phyloP scores from a whole-genome alignment of 2,797 vertebrate species.

The Anguilla megastoma region DNA sequence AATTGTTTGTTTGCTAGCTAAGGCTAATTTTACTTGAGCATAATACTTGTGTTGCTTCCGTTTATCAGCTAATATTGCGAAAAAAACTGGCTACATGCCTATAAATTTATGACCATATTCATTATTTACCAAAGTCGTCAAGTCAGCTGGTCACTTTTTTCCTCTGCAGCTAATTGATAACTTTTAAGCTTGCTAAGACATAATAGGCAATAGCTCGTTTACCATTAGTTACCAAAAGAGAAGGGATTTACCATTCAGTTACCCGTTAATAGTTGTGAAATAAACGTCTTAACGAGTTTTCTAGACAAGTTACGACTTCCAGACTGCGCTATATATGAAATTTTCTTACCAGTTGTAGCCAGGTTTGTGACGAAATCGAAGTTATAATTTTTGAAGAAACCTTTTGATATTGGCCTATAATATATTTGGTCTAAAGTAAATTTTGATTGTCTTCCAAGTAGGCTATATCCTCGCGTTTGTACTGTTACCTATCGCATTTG shows the following conservation, averaged over 20 bases:
- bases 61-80: neutral
- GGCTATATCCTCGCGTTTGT: constrained; percentile 26
- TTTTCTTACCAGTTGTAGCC: neutral
- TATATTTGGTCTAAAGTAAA: constrained; percentile 49
- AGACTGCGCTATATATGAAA: neutral
- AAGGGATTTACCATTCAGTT: neutral
- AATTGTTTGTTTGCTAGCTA: neutral
- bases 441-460: constrained; percentile 6
- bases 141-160: neutral
- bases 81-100: neutral
- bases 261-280: neutral
- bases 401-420: neutral
- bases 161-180: neutral
- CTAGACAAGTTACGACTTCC: neutral
- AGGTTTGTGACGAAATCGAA: neutral
- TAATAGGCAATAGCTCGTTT: neutral
- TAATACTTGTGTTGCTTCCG: neutral
- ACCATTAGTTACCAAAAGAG: neutral
- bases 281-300: neutral
- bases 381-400: neutral
- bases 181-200: neutral
- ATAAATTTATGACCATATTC: neutral
- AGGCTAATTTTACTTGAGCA: neutral
- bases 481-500: constrained; percentile 34
- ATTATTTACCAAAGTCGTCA: neutral